These are phyloP conservation scores for Ondatra zibethicus DNA, from an alignment of 2,113 vertebrate species.

Conservation along the genomic window DNA sequence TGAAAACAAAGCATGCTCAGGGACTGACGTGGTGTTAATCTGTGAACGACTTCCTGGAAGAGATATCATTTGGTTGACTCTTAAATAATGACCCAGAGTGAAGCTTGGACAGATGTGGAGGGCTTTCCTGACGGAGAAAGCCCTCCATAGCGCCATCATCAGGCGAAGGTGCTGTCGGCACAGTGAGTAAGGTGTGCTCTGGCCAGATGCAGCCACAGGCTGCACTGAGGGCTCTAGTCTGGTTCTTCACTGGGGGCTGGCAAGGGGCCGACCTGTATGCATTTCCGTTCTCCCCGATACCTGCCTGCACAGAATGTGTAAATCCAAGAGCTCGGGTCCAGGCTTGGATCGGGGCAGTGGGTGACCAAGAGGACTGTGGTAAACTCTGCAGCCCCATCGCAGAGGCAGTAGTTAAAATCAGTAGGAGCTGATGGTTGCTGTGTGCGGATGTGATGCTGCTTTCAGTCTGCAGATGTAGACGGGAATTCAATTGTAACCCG, in stretches of 20 bases:
- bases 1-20: background rate
- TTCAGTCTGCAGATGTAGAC: background rate
- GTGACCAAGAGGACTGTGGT: background rate
- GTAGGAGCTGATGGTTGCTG: background rate
- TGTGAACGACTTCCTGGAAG: background rate
- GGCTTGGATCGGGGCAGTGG: background rate
- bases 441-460: background rate
- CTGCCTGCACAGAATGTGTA: background rate
- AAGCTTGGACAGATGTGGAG: background rate
- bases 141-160: background rate
- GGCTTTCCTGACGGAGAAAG: background rate
- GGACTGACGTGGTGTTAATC: background rate
- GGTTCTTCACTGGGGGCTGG: background rate
- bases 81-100: background rate
- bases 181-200: fast-evolving
- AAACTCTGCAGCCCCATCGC: background rate
- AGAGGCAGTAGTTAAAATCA: background rate
- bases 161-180: background rate
- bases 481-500: background rate
- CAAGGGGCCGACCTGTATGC: too few species aligned
- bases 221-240: background rate
- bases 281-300: background rate
- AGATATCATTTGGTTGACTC: background rate
- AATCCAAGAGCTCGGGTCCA: background rate
- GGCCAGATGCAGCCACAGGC: background rate